Percentiles rank a stretch among this genome's conserved stretches.
These are phyloP conservation scores for Xestia ashworthii DNA, from an alignment of 2,888 invertebrate genomes.

Conservation along the genomic window DNA sequence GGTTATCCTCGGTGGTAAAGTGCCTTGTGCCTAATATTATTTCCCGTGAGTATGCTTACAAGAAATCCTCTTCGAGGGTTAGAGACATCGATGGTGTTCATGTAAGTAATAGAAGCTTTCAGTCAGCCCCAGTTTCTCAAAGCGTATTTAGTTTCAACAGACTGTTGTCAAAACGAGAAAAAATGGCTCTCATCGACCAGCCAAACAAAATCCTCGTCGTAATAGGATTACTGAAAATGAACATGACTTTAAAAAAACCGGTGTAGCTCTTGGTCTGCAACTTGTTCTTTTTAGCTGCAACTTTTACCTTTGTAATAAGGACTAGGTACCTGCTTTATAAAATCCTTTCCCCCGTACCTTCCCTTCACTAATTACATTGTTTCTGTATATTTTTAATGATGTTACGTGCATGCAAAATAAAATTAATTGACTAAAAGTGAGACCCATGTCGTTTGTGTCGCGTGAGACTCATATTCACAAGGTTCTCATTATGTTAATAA, in stretches of 20 bases:
- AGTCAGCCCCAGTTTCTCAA: neutral
- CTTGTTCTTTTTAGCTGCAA: neutral
- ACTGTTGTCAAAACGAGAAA: too few relatives aligned
- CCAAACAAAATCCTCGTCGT: neutral
- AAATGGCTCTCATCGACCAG: neutral
- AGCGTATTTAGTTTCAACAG: neutral
- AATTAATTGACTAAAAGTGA: slow-evolving; percentile 40
- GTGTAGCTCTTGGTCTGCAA: neutral
- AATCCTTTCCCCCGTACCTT: neutral
- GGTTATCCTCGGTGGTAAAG: too few relatives aligned
- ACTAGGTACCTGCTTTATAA: neutral
- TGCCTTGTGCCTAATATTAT: neutral
- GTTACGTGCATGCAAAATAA: slow-evolving; percentile 18
- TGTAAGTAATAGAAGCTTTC: neutral
- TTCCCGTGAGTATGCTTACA: neutral
- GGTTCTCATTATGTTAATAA: slow-evolving; percentile 49
- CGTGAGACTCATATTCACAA: slow-evolving; percentile 21
- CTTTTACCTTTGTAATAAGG: neutral
- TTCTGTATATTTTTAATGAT: slow-evolving; percentile 20
- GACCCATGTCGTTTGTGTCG: slow-evolving; percentile 28
- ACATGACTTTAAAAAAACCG: too few relatives aligned
- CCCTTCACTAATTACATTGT: slow-evolving; percentile 23
- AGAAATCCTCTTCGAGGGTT: neutral
- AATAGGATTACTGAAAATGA: neutral
- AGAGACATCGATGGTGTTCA: too few relatives aligned